phyloP scores from a whole-genome alignment of 2,888 invertebrate genomes.

The Girardia tigrina region DNA sequence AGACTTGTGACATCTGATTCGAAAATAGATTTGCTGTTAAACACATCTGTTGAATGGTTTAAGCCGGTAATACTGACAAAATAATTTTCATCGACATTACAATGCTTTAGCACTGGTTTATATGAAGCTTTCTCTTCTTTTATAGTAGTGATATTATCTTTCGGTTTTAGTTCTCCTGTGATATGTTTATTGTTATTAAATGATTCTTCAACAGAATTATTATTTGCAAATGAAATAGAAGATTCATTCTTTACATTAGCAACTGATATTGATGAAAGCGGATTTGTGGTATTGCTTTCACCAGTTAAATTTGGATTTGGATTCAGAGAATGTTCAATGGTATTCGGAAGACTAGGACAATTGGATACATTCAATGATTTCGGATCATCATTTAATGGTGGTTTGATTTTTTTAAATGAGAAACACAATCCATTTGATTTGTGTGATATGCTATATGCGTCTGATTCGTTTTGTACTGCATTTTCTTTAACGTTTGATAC shows the following conservation, averaged over 20 bases:
- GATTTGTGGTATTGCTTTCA: background rate
- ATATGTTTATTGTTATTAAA: slow-evolving; percentile 23
- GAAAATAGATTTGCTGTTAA: background rate
- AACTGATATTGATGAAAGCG: background rate
- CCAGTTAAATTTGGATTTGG: background rate
- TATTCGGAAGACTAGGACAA: background rate
- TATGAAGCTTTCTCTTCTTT: background rate
- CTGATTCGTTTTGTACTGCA: slow-evolving; percentile 4
- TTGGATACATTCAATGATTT: background rate
- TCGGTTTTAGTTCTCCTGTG: background rate
- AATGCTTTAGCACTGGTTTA: background rate
- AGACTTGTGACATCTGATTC: slow-evolving; percentile 12
- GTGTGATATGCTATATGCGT: slow-evolving; percentile 4
- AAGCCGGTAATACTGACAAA: slow-evolving; percentile 1
- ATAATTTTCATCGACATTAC: slow-evolving; percentile 1
- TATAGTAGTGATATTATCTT: background rate
- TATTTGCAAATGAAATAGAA: background rate
- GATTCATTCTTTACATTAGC: background rate
- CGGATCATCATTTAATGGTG: background rate
- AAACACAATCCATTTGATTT: slow-evolving; percentile 11
- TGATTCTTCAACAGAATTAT: background rate
- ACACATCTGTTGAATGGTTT: background rate
- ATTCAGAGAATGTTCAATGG: background rate
- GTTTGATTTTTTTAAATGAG: background rate
- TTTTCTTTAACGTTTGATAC: background rate